phyloP scores from a whole-genome alignment of 2,113 vertebrate genomes.

The Plecturocebus donacophilus region DNA sequence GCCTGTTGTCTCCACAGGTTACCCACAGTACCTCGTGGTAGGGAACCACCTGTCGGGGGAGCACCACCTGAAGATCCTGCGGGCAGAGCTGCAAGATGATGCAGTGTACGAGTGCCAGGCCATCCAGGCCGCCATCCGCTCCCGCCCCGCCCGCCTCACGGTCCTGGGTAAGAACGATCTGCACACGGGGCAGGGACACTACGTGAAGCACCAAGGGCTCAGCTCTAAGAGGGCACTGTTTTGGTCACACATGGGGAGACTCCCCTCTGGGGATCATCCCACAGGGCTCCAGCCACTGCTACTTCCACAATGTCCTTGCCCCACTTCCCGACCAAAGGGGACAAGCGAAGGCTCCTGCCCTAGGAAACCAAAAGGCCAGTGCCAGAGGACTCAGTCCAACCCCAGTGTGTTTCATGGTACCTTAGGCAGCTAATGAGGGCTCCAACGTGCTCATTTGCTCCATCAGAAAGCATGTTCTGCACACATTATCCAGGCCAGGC shows the following conservation, averaged over 20 bases:
- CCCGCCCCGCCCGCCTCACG: slow-evolving; percentile 94
- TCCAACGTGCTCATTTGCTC: not conserved
- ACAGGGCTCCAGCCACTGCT: too few species aligned
- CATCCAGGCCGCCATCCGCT: slow-evolving; percentile 96
- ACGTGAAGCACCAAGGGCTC: not conserved
- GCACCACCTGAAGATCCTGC: slow-evolving; percentile 95
- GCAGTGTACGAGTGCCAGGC: slow-evolving; percentile 98
- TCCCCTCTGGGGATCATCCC: not conserved
- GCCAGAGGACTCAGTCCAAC: not conserved
- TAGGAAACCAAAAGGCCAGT: not conserved
- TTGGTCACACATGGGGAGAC: not conserved
- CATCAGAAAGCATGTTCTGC: fast-evolving
- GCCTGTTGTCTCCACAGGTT: slow-evolving; percentile 86
- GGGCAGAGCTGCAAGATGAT: slow-evolving; percentile 95
- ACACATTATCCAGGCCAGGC: fast-evolving
- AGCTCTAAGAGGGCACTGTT: too few species aligned
- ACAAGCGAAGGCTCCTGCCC: not conserved
- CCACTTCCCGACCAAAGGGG: not conserved
- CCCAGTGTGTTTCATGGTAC: not conserved
- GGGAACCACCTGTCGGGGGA: slow-evolving; percentile 96
- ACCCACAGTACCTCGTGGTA: slow-evolving; percentile 96
- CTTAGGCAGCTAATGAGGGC: too few species aligned
- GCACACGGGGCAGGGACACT: fast-evolving
- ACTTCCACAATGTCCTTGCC: not conserved
- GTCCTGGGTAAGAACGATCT: slow-evolving; percentile 92